Percentiles rank a stretch among this genome's conserved stretches.
Conservation (phyloP, 2,888 invertebrate species). For the Neuroscelio doddi region DNA sequence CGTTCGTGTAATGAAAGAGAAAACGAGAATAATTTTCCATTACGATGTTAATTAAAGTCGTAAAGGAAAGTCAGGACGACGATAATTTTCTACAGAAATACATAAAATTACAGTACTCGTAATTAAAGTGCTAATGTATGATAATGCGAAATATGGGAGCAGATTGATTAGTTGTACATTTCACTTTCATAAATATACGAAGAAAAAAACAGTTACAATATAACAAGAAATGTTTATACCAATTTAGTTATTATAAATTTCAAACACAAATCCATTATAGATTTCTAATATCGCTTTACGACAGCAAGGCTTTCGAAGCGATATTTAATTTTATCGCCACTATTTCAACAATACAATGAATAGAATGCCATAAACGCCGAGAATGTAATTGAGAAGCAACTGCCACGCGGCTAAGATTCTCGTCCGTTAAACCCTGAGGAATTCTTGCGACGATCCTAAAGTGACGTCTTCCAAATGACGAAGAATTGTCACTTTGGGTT, state of each 20-base stretch:
- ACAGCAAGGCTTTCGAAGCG: no score
- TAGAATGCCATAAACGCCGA: neutral
- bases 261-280: neutral
- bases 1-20: slow-evolving; percentile 1
- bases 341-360: neutral
- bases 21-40: slow-evolving; percentile 3
- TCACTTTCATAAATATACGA: neutral
- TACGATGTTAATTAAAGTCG: slow-evolving; percentile 1
- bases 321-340: neutral
- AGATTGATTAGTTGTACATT: neutral
- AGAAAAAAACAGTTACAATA: no score
- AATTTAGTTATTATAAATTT: no score
- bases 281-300: no score
- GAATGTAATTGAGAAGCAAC: slow-evolving; percentile 6
- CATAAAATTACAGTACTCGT: neutral
- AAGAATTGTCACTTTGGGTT: slow-evolving; percentile 8
- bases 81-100: neutral
- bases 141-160: neutral
- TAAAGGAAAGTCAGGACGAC: neutral
- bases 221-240: no score
- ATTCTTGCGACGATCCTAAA: slow-evolving; percentile 3
- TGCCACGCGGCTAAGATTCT: neutral
- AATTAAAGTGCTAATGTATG: neutral
- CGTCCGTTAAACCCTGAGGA: neutral
- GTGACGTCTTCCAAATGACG: neutral